phyloP scores from a whole-genome alignment of 2,113 vertebrate genomes.

The Steatornis caripensis region DNA sequence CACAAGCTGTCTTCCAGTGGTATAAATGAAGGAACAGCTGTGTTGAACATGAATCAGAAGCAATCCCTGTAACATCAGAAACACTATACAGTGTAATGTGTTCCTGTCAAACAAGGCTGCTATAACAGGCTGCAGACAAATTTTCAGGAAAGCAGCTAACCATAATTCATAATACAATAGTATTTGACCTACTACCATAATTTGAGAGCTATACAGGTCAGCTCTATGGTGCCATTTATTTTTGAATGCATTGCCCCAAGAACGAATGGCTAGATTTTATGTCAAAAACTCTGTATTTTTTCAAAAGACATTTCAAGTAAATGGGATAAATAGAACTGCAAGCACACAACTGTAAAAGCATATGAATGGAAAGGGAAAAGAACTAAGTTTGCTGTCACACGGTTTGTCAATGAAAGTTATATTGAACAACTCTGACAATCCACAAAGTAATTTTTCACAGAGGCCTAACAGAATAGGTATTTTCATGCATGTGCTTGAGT shows the following conservation, averaged over 20 bases:
- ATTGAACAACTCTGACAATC: neutral
- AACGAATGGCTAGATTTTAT: neutral
- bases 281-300: neutral
- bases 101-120: constrained; percentile 45
- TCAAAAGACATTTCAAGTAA: neutral
- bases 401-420: neutral
- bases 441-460: neutral
- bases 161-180: neutral
- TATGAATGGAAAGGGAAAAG: neutral
- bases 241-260: neutral
- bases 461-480: neutral
- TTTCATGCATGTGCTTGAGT: neutral
- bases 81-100: neutral
- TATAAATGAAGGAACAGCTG: constrained; percentile 67
- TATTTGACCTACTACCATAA: neutral
- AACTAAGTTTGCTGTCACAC: neutral
- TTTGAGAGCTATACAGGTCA: neutral
- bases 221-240: neutral
- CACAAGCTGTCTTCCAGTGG: constrained; percentile 41
- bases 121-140: constrained; percentile 8
- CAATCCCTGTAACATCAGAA: constrained; percentile 58
- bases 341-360: neutral
- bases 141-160: neutral
- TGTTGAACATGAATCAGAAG: constrained; percentile 53
- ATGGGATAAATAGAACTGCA: neutral